phyloP scores from a whole-genome alignment of 2,113 vertebrate species.

The Ifrita kowaldi region DNA sequence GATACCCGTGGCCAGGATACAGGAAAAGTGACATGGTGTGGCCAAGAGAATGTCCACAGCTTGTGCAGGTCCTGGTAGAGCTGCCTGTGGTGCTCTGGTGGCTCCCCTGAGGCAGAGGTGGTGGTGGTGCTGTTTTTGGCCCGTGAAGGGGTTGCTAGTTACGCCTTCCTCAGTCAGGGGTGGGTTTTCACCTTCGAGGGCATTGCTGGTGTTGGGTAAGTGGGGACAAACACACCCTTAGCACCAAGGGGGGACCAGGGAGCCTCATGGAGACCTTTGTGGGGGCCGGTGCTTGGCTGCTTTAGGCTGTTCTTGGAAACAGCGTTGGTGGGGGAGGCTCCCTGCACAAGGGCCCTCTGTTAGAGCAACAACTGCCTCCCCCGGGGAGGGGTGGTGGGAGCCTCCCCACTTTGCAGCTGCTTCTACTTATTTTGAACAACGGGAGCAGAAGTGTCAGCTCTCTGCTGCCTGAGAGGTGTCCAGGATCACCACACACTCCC shows the following conservation, averaged over 20 bases:
- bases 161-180: fast-evolving
- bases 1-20: fast-evolving
- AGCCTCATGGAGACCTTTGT: neutral
- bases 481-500: fast-evolving
- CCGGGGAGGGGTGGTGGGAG: neutral
- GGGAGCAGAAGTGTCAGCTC: neutral
- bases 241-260: fast-evolving
- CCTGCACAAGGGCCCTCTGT: constrained; percentile 28
- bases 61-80: fast-evolving
- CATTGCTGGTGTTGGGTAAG: neutral
- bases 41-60: neutral
- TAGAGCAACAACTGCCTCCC: constrained; percentile 37
- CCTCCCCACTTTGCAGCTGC: constrained; percentile 39
- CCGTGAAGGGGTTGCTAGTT: fast-evolving
- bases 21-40: fast-evolving
- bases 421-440: neutral
- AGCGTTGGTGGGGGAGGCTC: neutral
- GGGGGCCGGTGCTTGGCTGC: neutral
- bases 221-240: neutral
- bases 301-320: neutral
- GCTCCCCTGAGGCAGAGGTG: neutral
- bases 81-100: neutral
- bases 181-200: neutral
- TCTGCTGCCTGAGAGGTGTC: neutral
- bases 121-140: fast-evolving